phyloP scores from a whole-genome alignment of 2,888 invertebrate species.

The Apamea monoglypha region DNA sequence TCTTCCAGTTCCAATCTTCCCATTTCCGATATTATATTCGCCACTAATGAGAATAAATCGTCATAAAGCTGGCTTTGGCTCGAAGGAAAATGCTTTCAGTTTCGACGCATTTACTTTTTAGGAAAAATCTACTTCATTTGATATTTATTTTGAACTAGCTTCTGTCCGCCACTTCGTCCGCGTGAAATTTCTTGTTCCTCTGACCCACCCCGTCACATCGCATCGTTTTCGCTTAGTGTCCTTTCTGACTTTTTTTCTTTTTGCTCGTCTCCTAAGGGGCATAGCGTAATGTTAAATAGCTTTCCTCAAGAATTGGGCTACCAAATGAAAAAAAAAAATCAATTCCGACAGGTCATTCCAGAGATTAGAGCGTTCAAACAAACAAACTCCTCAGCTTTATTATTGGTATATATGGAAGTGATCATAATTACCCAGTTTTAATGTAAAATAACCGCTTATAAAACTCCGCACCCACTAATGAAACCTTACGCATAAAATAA shows the following conservation, averaged over 20 bases:
- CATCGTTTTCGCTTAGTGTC: background rate
- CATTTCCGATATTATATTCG: background rate
- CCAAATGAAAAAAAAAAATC: background rate
- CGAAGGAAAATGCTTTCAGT: background rate
- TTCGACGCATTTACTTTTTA: background rate
- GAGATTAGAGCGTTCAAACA: background rate
- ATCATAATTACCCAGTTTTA: background rate
- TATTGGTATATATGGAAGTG: background rate
- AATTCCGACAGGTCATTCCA: background rate
- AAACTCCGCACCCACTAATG: background rate
- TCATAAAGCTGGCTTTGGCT: background rate
- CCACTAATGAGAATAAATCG: slow-evolving; percentile 1
- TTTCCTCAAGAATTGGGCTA: background rate
- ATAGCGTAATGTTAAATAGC: background rate
- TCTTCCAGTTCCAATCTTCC: background rate
- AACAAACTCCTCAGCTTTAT: background rate
- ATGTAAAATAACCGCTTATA: slow-evolving; percentile 1
- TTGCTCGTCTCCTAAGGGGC: background rate
- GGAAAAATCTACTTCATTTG: background rate
- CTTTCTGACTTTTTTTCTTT: background rate
- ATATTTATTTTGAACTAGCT: slow-evolving; percentile 1
- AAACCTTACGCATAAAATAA: slow-evolving; percentile 5
- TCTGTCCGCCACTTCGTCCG: background rate
- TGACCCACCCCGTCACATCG: background rate
- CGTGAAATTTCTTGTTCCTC: background rate